A percentile compares a stretch with the other conserved stretches of the same genome.
Evolutionary conservation across 2,888 invertebrate species (phyloP).

Genomic region (Parnassius orleans): DNA sequence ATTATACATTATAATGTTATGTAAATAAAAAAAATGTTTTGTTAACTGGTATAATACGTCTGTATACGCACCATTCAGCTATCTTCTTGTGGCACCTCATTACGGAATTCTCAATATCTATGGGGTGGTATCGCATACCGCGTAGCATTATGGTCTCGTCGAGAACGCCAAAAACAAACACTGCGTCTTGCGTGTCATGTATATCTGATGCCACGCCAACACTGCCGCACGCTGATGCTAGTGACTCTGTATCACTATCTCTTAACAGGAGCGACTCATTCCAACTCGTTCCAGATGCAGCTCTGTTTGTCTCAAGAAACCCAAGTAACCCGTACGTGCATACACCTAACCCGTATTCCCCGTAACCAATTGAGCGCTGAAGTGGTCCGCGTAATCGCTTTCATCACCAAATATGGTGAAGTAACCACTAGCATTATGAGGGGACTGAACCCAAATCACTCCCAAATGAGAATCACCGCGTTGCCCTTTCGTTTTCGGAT

Average conservation of each 20-base stretch:
- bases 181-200: constrained; percentile 94
- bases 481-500: constrained; percentile 99
- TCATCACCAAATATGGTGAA: constrained; percentile 99
- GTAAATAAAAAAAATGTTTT: too few species aligned
- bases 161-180: constrained; percentile 98
- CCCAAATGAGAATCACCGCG: constrained; percentile 99
- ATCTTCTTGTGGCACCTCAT: constrained; percentile 98
- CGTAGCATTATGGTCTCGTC: constrained; percentile 98
- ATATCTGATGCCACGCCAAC: constrained; percentile 67
- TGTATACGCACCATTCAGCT: too few species aligned
- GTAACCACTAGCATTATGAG: constrained; percentile 98
- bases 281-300: constrained; percentile 87
- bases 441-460: constrained; percentile 96
- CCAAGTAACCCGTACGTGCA: constrained; percentile 99
- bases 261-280: constrained; percentile 75
- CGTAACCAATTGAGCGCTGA: constrained; percentile 96
- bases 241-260: constrained; percentile 81
- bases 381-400: constrained; percentile 96
- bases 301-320: too few species aligned
- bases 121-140: constrained; percentile 99
- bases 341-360: constrained; percentile 97
- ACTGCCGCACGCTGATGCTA: constrained; percentile 66
- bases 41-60: too few species aligned
- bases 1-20: too few species aligned
- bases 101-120: constrained; percentile 99